Percentiles rank a stretch among this genome's conserved stretches.
Conservation (phyloP, 2,888 invertebrate genomes). For the Dolichomitus sp. region DNA sequence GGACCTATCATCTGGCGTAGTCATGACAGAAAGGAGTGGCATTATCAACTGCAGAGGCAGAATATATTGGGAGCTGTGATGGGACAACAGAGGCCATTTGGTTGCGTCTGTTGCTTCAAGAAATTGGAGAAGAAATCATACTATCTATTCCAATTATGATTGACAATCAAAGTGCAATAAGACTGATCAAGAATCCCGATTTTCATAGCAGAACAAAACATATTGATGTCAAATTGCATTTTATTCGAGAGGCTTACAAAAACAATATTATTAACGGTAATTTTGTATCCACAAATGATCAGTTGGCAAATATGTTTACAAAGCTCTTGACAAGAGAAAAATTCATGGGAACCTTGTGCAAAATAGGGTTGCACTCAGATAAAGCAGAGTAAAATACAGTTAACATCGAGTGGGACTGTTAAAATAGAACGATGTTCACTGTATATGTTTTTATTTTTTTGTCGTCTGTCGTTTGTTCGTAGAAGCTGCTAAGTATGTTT, state of each 20-base stretch:
- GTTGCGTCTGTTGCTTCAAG: conserved; percentile 7
- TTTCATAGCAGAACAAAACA: too few relatives aligned
- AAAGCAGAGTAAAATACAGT: too few relatives aligned
- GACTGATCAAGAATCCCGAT: too few relatives aligned
- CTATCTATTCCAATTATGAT: neutral
- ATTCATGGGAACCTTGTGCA: too few relatives aligned
- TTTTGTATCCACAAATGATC: neutral
- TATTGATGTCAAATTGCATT: too few relatives aligned
- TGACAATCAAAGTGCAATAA: too few relatives aligned
- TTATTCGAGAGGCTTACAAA: too few relatives aligned
- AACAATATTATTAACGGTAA: neutral
- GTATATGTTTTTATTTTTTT: too few relatives aligned
- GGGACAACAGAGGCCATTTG: conserved; percentile 11
- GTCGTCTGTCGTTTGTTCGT: too few relatives aligned
- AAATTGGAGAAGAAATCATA: neutral
- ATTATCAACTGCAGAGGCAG: neutral
- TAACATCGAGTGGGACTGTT: conserved; percentile 24
- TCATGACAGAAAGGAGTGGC: neutral
- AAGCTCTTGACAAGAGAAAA: conserved; percentile 10
- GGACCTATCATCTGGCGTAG: neutral
- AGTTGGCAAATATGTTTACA: conserved; percentile 22
- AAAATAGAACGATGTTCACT: too few relatives aligned
- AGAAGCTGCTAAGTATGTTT: too few relatives aligned
- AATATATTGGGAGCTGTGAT: conserved; percentile 37
- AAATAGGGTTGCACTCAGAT: too few relatives aligned